Percentiles rank a stretch among this genome's conserved stretches.
Conservation (phyloP, 2,888 invertebrate species). For the Caprella mutica region DNA sequence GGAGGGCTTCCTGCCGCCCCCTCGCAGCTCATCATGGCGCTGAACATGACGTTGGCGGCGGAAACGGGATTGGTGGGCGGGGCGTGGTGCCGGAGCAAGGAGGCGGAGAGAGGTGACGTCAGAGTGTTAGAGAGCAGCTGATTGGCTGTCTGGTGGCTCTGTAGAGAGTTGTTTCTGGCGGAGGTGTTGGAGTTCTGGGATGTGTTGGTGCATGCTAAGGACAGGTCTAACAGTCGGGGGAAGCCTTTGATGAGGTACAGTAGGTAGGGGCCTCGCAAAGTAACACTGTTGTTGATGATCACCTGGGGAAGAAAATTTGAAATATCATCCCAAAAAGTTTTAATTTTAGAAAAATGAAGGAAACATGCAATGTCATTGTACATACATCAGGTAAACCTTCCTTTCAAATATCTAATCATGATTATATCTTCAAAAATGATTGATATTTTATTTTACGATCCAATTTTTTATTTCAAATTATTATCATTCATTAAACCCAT, state of each 20-base stretch:
- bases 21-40: too few species aligned
- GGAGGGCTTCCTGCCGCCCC: too few species aligned
- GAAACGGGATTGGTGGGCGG: slow-evolving; percentile 6
- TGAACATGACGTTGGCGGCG: neutral
- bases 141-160: slow-evolving; percentile 17
- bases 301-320: slow-evolving; percentile 16
- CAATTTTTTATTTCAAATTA: neutral
- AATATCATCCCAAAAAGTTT: too few species aligned
- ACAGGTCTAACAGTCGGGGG: slow-evolving; percentile 29
- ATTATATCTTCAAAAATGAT: neutral
- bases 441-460: neutral
- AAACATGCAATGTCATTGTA: too few species aligned
- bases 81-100: neutral
- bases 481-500: too few species aligned
- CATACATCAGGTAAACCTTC: too few species aligned
- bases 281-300: slow-evolving; percentile 24
- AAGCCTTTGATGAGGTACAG: slow-evolving; percentile 25
- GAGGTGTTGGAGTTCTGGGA: slow-evolving; percentile 20
- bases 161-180: slow-evolving; percentile 10
- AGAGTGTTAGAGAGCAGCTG: slow-evolving; percentile 6
- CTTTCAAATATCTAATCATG: neutral
- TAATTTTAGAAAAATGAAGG: too few species aligned
- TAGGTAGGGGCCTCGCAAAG: slow-evolving; percentile 26
- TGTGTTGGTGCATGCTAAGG: slow-evolving; percentile 19
- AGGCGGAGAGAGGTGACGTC: slow-evolving; percentile 1